Evolutionary conservation across 2,113 vertebrate species (phyloP), one percentile per base, ranked within the genome.

Genomic region (Ageneiosus marmoratus): DNA sequence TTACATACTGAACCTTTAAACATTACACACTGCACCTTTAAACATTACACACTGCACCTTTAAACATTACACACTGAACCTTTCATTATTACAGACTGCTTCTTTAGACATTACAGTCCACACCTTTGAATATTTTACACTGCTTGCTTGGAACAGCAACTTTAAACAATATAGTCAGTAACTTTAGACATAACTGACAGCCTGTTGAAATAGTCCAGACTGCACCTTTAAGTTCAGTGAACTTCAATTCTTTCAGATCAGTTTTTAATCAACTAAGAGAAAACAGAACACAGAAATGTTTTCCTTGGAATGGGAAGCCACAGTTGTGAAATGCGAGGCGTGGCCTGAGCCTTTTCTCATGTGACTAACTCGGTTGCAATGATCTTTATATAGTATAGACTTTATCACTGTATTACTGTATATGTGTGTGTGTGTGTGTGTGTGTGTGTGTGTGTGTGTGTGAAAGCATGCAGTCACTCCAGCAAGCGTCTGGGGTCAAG

Each of bases 271-370:
- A 32, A 8, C 9, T 63, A 50, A 63, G 32, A n/a, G 32, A 56
- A 55, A 29, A 53, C 50, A 55, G 32, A 70, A 83, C 51, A 50
- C 72, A 77, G 73, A 77, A 77, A 60, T 67, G 5, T 75, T 82
- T 55, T 65, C 20, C 15, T 29, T 44, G 73, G 60, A 83, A 77
- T 24, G 50, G 62, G 62, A 67, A 56, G 7, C 32, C 34, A 18
- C 13, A 48, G 32, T 55, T 77, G 74, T 67, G 81, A 74, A 74
- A 75, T 51, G 15, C 0, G 24, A 46, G 44, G 20, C 44, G 8
- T 6, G 29, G 41, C 5, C 44, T 15, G 20, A 62, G 70, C 18
- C 7, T 55, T 41, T 51, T 55, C 70, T 62, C 22, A 44, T 60
- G 29, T 51, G 70, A 82, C 29, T 63, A 27, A 77, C 55, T 63